These are phyloP conservation scores for Limosa lapponica DNA, from an alignment of 2,797 vertebrate species.

Conservation along the genomic window DNA sequence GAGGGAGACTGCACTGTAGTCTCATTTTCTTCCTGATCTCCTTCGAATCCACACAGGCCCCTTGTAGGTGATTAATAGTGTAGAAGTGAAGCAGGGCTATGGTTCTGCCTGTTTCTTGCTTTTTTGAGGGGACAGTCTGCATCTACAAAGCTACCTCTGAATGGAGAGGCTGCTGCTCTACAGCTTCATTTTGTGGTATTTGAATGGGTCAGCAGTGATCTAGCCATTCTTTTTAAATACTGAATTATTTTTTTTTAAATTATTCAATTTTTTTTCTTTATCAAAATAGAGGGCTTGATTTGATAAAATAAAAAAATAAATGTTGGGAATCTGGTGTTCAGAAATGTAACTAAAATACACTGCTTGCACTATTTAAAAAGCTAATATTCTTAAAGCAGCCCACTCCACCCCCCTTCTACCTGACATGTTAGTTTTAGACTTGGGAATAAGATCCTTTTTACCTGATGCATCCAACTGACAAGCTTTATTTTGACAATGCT, in stretches of 20 bases:
- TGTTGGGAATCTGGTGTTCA: not conserved
- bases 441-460: not conserved
- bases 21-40: not conserved
- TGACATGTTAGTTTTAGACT: not conserved
- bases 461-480: not conserved
- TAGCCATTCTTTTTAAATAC: not conserved
- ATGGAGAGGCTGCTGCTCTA: not conserved
- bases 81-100: not conserved
- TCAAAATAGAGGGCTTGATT: not conserved
- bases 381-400: not conserved
- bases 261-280: not conserved
- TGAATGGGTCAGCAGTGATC: not conserved
- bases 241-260: not conserved
- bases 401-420: not conserved
- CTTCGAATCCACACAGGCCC: not conserved
- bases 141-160: not conserved
- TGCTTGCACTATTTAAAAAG: not conserved
- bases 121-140: not conserved
- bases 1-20: not conserved
- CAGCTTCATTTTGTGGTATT: not conserved
- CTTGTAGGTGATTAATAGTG: not conserved
- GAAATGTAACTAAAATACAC: not conserved
- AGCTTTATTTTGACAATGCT: not conserved
- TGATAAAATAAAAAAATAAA: not conserved
- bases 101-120: not conserved